Percentiles rank a stretch among this genome's conserved stretches.
Conservation (phyloP, 2,113 vertebrate genomes). For the Nerophis lumbriciformis region DNA sequence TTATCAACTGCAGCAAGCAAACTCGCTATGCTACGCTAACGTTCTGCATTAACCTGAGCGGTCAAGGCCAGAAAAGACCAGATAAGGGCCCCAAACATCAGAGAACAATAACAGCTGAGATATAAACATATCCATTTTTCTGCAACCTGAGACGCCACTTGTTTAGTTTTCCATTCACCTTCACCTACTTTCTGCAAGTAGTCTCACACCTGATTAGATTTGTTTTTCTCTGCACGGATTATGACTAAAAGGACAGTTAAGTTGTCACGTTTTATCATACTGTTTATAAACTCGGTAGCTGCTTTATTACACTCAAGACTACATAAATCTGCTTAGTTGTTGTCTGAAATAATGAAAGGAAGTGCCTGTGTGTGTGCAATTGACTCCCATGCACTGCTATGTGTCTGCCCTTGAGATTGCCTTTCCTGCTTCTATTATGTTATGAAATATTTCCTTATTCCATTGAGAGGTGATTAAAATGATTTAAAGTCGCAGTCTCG, state of each 20-base stretch:
- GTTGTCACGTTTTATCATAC: neutral
- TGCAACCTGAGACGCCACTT: neutral
- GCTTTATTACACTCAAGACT: neutral
- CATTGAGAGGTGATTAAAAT: constrained; percentile 47
- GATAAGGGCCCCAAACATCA: constrained; percentile 6
- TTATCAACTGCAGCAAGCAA: no score
- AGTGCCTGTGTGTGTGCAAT: constrained; percentile 12
- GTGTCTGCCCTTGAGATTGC: constrained; percentile 12
- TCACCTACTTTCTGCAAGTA: constrained; percentile 6
- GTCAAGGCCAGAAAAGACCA: neutral
- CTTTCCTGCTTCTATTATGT: constrained; percentile 38
- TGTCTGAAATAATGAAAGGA: constrained; percentile 25
- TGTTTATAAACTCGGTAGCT: neutral
- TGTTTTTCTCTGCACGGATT: neutral
- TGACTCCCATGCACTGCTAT: constrained; percentile 21
- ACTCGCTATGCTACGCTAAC: no score
- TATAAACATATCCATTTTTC: neutral
- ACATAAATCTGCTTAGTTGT: neutral
- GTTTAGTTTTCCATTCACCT: constrained; percentile 17
- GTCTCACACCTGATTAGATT: neutral
- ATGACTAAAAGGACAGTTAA: neutral
- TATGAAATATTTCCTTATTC: constrained; percentile 61
- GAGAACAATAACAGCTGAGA: constrained; percentile 2
- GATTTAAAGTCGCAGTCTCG: constrained; percentile 56
- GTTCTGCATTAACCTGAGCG: neutral